phyloP scores from a whole-genome alignment of 1,140 invertebrate species.

The Dinoponera quadriceps region DNA sequence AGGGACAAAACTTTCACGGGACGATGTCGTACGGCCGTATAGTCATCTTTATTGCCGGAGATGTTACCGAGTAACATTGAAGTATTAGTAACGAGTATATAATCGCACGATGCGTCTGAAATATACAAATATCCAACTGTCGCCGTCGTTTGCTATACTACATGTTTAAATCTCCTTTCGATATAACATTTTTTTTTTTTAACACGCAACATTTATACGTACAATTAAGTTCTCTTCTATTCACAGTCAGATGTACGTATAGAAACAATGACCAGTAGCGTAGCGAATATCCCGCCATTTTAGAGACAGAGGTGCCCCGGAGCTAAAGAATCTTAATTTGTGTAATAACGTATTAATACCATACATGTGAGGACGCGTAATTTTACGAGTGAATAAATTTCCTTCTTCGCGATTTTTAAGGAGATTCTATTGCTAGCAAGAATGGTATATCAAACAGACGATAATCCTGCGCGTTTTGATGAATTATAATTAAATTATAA shows the following conservation, averaged over 20 bases:
- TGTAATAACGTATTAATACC: too few species aligned
- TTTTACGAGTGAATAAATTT: not conserved
- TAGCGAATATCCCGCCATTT: conserved; percentile 29
- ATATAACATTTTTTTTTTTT: conserved; percentile 57
- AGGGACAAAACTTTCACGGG: not conserved
- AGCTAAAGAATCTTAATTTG: not conserved
- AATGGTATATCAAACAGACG: not conserved
- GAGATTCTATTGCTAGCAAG: too few species aligned
- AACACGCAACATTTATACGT: conserved; percentile 69
- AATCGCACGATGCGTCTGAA: conserved; percentile 55
- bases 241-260: conserved; percentile 50
- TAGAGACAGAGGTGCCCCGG: not conserved
- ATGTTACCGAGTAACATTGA: conserved; percentile 60
- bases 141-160: conserved; percentile 41
- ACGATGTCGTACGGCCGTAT: conserved; percentile 42
- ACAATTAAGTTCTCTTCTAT: conserved; percentile 58
- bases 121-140: conserved; percentile 63
- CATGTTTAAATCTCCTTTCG: conserved; percentile 56
- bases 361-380: not conserved
- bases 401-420: too few species aligned
- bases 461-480: not conserved
- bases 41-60: conserved; percentile 54
- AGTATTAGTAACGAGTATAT: conserved; percentile 57
- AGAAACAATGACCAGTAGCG: conserved; percentile 16
- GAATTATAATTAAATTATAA: conserved; percentile 4